Evolutionary conservation across 2,113 vertebrate species (phyloP).

Genomic region (Plecturocebus donacophilus): DNA sequence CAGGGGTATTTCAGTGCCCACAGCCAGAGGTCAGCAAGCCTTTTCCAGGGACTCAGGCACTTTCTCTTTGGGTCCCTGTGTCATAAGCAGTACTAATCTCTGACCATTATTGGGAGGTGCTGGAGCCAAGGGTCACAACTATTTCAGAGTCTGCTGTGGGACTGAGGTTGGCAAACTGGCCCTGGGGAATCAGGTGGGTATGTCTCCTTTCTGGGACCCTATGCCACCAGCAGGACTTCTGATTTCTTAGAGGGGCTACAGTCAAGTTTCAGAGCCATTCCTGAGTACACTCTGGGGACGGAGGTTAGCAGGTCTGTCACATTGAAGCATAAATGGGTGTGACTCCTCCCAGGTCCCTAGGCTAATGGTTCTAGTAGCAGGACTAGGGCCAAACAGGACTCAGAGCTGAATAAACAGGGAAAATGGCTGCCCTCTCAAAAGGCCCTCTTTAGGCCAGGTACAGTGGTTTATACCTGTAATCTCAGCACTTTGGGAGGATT

Average conservation of each 20-base stretch:
- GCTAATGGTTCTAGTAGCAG: background rate
- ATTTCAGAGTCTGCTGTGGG: background rate
- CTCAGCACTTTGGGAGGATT: too few species aligned
- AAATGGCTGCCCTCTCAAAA: background rate
- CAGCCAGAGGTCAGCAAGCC: background rate
- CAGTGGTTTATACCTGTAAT: too few species aligned
- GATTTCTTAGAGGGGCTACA: background rate
- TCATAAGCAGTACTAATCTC: background rate
- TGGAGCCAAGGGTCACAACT: background rate
- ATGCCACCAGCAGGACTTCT: background rate
- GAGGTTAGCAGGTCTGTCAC: background rate
- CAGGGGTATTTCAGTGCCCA: background rate
- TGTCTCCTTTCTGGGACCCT: background rate
- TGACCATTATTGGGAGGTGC: background rate
- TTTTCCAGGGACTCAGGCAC: background rate
- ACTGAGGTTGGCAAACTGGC: background rate
- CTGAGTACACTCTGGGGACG: background rate
- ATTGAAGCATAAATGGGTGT: background rate
- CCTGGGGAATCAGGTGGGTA: background rate
- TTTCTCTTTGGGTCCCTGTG: background rate
- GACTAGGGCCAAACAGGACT: background rate
- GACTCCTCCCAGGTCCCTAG: background rate
- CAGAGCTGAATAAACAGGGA: background rate
- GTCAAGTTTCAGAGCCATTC: background rate
- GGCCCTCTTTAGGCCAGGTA: background rate